phyloP scores from a whole-genome alignment of 2,113 vertebrate species.

The Leptocoma aspasia region DNA sequence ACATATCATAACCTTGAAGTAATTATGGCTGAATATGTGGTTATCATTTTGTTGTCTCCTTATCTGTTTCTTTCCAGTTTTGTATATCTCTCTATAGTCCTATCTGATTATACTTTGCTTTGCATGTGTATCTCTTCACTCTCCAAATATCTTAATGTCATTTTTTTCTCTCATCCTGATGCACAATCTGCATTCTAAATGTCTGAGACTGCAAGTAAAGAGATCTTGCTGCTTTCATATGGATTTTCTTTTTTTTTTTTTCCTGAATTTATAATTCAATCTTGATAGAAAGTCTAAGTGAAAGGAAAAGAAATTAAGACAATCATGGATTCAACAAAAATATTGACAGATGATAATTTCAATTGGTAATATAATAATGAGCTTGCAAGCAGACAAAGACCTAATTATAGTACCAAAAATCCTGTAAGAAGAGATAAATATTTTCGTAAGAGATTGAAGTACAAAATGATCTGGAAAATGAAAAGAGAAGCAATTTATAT shows the following conservation, averaged over 20 bases:
- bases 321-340: not conserved
- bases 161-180: not conserved
- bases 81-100: not conserved
- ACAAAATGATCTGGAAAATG: not conserved
- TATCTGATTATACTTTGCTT: not conserved
- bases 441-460: not conserved
- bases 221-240: not conserved
- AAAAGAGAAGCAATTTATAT: not conserved
- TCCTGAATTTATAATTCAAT: not conserved
- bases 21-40: not conserved
- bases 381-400: not conserved
- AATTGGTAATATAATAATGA: not conserved
- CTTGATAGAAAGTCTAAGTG: not conserved
- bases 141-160: not conserved
- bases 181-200: not conserved
- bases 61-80: not conserved
- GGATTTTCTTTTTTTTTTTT: not conserved
- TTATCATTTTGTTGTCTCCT: not conserved
- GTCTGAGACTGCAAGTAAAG: not conserved
- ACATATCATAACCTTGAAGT: not conserved
- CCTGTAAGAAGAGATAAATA: not conserved
- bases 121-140: not conserved
- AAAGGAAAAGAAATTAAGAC: not conserved
- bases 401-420: not conserved
- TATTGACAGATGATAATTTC: fast-evolving